Conservation (phyloP, 2,797 vertebrate genomes). For the Molossus alvarezi region DNA sequence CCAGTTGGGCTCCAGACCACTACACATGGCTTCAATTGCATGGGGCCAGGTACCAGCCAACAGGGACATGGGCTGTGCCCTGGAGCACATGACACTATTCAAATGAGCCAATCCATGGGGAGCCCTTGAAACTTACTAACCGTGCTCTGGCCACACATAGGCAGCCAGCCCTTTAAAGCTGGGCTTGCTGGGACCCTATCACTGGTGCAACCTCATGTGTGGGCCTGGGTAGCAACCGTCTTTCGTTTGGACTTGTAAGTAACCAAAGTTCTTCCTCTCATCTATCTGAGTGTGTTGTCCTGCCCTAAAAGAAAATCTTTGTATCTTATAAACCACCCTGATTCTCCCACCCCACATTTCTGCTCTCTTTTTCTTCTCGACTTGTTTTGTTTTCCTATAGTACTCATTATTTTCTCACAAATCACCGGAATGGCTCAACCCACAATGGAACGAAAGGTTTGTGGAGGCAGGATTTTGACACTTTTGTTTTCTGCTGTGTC, state of each 20-base stretch:
- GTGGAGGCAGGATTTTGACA: neutral
- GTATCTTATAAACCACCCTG: neutral
- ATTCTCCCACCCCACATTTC: neutral
- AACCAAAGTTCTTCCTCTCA: neutral
- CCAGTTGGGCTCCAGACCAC: neutral
- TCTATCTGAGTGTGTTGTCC: neutral
- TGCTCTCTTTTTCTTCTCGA: neutral
- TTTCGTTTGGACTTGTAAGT: neutral
- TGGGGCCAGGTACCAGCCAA: neutral
- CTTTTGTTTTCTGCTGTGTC: neutral
- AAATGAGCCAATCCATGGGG: neutral
- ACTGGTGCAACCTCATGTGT: neutral
- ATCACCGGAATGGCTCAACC: neutral
- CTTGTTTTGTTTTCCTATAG: neutral
- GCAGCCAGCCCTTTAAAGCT: neutral
- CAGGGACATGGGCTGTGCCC: neutral
- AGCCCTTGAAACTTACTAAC: neutral
- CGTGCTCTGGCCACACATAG: neutral
- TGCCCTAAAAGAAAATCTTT: neutral
- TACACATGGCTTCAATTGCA: rapidly evolving
- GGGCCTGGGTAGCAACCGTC: neutral
- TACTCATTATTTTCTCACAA: neutral
- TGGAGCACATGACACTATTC: neutral
- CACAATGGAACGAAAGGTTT: neutral
- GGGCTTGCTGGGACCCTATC: neutral